Evolutionary conservation across 2,888 invertebrate species (phyloP).

Genomic region (Drosophila peninsularis): DNA sequence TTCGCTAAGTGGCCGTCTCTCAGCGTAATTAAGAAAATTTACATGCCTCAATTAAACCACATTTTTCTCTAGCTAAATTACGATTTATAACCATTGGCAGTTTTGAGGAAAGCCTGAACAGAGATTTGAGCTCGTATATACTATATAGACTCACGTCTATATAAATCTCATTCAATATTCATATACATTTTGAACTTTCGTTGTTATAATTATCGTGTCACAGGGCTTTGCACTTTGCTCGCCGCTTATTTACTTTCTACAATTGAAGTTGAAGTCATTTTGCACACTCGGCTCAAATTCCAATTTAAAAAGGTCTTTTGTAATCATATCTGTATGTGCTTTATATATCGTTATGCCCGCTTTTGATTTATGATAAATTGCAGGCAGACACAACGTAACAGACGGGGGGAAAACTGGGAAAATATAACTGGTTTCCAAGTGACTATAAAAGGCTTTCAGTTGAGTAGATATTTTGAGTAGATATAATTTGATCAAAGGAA

Average conservation of each 20-base stretch:
- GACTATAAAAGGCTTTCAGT: background rate
- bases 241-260: constrained; percentile 27
- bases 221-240: constrained; percentile 6
- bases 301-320: constrained; percentile 15
- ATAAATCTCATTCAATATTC: constrained; percentile 1
- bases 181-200: background rate
- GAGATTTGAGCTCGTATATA: no score
- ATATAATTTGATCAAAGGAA: background rate
- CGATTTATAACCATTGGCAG: constrained; percentile 49
- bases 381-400: constrained; percentile 11
- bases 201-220: constrained; percentile 16
- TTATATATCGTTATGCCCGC: constrained; percentile 14
- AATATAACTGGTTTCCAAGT: background rate
- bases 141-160: background rate
- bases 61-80: constrained; percentile 41
- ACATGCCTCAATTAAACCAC: constrained; percentile 43
- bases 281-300: constrained; percentile 18
- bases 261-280: constrained; percentile 4
- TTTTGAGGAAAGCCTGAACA: constrained; percentile 36
- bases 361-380: constrained; percentile 21
- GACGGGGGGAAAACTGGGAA: background rate
- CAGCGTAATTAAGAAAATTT: constrained; percentile 20
- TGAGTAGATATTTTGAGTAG: background rate
- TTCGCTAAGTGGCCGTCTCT: constrained; percentile 46
- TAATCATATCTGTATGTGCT: constrained; percentile 23